Base-by-base conservation (phyloP, 2,888 invertebrate species). In the Aphidoletes aphidimyza region DNA sequence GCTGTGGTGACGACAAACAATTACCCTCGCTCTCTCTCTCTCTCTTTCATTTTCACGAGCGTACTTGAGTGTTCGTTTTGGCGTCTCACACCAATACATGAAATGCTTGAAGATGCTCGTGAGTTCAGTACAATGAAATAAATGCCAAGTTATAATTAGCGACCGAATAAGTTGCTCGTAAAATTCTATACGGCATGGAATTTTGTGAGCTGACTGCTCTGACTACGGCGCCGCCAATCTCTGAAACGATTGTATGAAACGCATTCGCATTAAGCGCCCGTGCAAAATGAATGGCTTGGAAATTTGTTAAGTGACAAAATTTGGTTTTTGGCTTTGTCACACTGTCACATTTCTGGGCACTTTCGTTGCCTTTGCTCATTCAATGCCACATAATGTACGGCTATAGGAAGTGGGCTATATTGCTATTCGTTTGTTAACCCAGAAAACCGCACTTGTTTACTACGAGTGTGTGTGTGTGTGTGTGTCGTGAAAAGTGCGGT, bases 131-230 rank as follows among this genome's bases (percentile, higher is more conserved):
- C n/a, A 30, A 69, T 69, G 30, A 69, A 69, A 30, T 69, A 69
- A 69, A 69, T 69, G 69, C 30, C 69, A 69, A 69, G 69, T 69
- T 69, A 69, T 69, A 69, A 69, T 69, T 69, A 69, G 69, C 69
- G 54, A 69, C 2, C 69, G n/a, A 69, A 69, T 69, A 30, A 69
- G 1, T 30, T 69, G 2, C 30, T 14, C 69, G 26, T 54, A 11
- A 54, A 69, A 69, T 69, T 30, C 30, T 11, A 69, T 30, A 54
- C n/a, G n/a, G n/a, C n/a, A 30, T 2, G 26, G 69, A 30, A 69
- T 69, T 69, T 69, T 69, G 69, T 69, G 69, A 30, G 69, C 30
- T 14, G 69, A 22, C 22, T n/a, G n/a, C n/a, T n/a, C n/a, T n/a
- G n/a, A n/a, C n/a, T n/a, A n/a, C n/a, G n/a, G n/a, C n/a, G n/a